Percentiles rank a stretch among this genome's conserved stretches.
phyloP scores from a whole-genome alignment of 2,888 invertebrate genomes.

The Bhutanitis thaidina region DNA sequence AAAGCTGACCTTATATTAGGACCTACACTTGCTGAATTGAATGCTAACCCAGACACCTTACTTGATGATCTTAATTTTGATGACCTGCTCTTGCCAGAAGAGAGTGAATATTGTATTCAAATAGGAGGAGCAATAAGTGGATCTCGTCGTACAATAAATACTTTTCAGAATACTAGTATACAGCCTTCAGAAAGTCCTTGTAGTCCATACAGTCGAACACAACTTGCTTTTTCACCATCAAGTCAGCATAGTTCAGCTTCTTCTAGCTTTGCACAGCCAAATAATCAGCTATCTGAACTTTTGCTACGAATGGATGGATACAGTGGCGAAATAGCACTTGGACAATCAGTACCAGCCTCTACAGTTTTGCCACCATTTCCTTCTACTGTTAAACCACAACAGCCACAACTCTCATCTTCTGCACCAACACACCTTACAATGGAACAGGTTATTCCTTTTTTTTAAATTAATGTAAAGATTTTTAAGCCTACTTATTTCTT shows the following conservation, averaged over 20 bases:
- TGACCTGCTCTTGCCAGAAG: constrained; percentile 88
- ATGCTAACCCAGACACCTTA: constrained; percentile 90
- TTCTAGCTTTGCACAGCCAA: constrained; percentile 67
- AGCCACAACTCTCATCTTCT: constrained; percentile 89
- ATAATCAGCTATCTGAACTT: constrained; percentile 81
- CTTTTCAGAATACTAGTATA: constrained; percentile 42
- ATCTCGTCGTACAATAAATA: constrained; percentile 42
- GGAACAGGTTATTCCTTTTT: constrained; percentile 79
- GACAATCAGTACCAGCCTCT: constrained; percentile 83
- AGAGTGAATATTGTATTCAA: constrained; percentile 79
- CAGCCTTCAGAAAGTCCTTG: constrained; percentile 67
- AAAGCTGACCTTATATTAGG: constrained; percentile 91
- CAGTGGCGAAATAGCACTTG: constrained; percentile 76
- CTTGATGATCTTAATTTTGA: constrained; percentile 92
- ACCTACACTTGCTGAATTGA: constrained; percentile 91
- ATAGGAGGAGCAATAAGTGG: constrained; percentile 73
- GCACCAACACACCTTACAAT: constrained; percentile 91
- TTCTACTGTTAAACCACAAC: constrained; percentile 56
- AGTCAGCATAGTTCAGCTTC: constrained; percentile 82
- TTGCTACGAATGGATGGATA: constrained; percentile 83
- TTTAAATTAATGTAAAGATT: background rate
- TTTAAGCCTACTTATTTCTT: too few species aligned
- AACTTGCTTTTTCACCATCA: constrained; percentile 82
- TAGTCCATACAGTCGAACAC: constrained; percentile 71
- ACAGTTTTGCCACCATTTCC: constrained; percentile 72